These are phyloP conservation scores for Glaucopsyche alexis DNA, from an alignment of 2,888 invertebrate species.

Conservation along the genomic window DNA sequence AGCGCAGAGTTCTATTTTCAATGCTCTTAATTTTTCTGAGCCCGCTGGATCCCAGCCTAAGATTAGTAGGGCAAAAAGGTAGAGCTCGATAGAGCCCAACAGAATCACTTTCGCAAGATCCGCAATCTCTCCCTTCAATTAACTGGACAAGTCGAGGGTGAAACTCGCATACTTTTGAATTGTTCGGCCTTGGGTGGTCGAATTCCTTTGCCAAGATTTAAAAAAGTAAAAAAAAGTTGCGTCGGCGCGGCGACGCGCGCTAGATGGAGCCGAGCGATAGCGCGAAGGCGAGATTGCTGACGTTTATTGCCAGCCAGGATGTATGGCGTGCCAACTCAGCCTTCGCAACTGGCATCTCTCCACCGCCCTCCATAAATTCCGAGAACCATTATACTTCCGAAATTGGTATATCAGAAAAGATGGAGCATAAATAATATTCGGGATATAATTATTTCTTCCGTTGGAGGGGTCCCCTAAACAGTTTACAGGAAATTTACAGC, in stretches of 20 bases:
- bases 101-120: constrained; percentile 8
- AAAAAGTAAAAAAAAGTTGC: constrained; percentile 19
- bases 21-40: too few relatives aligned
- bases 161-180: constrained; percentile 3
- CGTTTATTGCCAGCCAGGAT: constrained; percentile 66
- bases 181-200: constrained; percentile 3
- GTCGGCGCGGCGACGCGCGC: constrained; percentile 43
- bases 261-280: constrained; percentile 71
- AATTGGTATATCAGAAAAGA: constrained; percentile 51
- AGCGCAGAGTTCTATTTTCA: too few relatives aligned
- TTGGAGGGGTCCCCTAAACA: background rate
- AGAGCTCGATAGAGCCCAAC: background rate
- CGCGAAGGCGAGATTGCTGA: constrained; percentile 60
- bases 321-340: constrained; percentile 59
- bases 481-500: constrained; percentile 20
- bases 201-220: constrained; percentile 12
- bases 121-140: constrained; percentile 16
- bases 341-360: constrained; percentile 67
- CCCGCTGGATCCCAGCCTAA: background rate
- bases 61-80: background rate
- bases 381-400: constrained; percentile 68
- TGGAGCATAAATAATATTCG: constrained; percentile 20
- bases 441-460: constrained; percentile 29
- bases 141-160: constrained; percentile 13
- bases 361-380: constrained; percentile 64